These are phyloP conservation scores for Neopelma chrysocephalum DNA, from an alignment of 2,797 vertebrate species.

Conservation along the genomic window DNA sequence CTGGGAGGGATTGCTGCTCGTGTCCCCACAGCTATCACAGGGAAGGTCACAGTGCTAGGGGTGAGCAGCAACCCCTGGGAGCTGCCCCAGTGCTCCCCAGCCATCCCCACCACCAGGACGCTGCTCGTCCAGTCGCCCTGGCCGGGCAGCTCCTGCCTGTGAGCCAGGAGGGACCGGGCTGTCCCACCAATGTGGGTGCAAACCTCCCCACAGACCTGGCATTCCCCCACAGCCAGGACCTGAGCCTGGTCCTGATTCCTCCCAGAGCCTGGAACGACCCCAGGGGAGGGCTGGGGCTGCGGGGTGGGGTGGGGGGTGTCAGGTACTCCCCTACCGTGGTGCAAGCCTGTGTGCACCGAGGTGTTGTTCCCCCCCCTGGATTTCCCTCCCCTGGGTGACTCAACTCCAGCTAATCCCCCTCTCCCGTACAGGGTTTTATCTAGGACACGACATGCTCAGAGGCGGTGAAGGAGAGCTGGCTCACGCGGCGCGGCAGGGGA, in stretches of 20 bases:
- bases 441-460: slow-evolving; percentile 49
- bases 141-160: fast-evolving
- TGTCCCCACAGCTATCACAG: background rate
- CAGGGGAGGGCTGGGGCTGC: background rate
- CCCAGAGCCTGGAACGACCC: background rate
- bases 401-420: slow-evolving; percentile 57
- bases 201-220: background rate
- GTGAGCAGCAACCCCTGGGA: background rate
- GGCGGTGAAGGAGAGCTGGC: slow-evolving; percentile 26
- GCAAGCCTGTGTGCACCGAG: background rate
- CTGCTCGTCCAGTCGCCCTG: background rate
- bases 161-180: background rate
- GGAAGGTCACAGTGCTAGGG: background rate
- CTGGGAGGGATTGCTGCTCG: fast-evolving
- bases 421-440: slow-evolving; percentile 20
- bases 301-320: background rate
- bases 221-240: background rate
- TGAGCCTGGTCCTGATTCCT: background rate
- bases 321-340: background rate
- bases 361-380: background rate
- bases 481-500: slow-evolving; percentile 12
- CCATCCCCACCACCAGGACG: background rate
- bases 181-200: background rate
- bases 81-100: background rate
- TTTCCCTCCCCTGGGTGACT: slow-evolving; percentile 35